Evolutionary conservation across 2,797 vertebrate species (phyloP), one percentile per base, ranked within the genome.

Genomic region (Gambusia yucatana): DNA sequence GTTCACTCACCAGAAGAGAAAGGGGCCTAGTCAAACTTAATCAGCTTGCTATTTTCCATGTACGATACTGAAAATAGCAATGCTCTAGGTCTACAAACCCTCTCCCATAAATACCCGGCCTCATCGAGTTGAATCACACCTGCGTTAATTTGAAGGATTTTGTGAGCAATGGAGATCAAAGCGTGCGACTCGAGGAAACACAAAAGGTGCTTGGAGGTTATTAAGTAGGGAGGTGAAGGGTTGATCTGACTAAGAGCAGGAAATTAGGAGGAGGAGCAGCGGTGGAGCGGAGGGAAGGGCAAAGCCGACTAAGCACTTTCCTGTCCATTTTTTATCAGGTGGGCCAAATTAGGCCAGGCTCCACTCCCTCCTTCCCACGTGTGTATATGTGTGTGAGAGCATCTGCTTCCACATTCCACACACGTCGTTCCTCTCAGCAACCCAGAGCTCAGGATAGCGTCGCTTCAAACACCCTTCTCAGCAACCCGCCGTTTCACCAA

Each of bases 231-330:
- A 73, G 78, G 80, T 39, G 48, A 79, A 77, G 82, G 59, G 77
- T 65, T 73, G 80, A 57, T 77, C 25, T 7, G 43, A 79, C 75
- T 30, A 46, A 67, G 75, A 74, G 84, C 72, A 82, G 85, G 77
- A 83, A 85, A 85, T 30, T 47, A 75, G 28, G 80, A 88, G 88
- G 82, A 83, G 85, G 80, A 79, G 87, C 57, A 33, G 72, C 0
- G 41, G 71, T 28, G 74, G 86, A 85, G 80, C 33, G 44, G 73
- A 88, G 81, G 86, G 85, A 90, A 91, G 87, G 90, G 84, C 79
- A 81, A 52, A 88, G 92, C 93, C 84, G 90, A 92, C 90, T 94
- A 93, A 95, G 94, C 94, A 93, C 91, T 94, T 95, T 94, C 88
- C 87, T 90, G 91, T 92, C 91, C 91, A 93, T 95, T 95, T 95